Base-by-base conservation (phyloP, 2,888 invertebrate genomes). In the Protodeltote pygarga region DNA sequence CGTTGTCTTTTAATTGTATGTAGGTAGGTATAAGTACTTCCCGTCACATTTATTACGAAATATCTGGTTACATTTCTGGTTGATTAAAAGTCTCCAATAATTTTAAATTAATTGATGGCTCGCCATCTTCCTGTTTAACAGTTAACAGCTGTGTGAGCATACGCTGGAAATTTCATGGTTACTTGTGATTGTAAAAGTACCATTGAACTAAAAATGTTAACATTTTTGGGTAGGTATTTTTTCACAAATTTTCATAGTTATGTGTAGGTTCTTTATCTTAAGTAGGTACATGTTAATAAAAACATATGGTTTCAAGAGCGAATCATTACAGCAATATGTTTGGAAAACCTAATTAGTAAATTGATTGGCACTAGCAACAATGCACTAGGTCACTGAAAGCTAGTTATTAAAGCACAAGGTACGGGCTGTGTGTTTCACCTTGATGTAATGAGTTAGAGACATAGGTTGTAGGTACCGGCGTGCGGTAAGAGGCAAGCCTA, bases 401-500 rank as follows among this genome's bases (percentile, higher is more conserved):
- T 54, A 57, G 54, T 46, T 62, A 55, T 50, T 59, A 55, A 55
- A 69, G 63, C 65, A 54, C 60, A 65, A 66, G 54, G 72, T 71
- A 72, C 73, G 73, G 73, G 72, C 73, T 71, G 73, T 68, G 75
- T 77, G 77, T 80, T 85, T 90, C 80, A 89, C 89, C 90, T 90
- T 90, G 90, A 76, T 76, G 77, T 81, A 83, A 80, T 83, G 80
- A 85, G 81, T 79, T 79, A 79, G 72, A 82, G 80, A 77, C 77
- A 75, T 77, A 86, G 81, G 75, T 71, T 76, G 75, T 81, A 81
- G 81, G 79, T 77, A 84, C 78, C 66, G 65, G 75, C 75, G 79
- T 78, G 81, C 79, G 79, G 89, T 89, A 91, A 89, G 87, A 84
- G 89, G 89, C 82, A 69, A 83, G 75, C 82, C 85, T 89, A 89